Evolutionary conservation across 2,797 vertebrate genomes (phyloP), one percentile per base, ranked within the genome.

Genomic region (Otolemur crassicaudatus): DNA sequence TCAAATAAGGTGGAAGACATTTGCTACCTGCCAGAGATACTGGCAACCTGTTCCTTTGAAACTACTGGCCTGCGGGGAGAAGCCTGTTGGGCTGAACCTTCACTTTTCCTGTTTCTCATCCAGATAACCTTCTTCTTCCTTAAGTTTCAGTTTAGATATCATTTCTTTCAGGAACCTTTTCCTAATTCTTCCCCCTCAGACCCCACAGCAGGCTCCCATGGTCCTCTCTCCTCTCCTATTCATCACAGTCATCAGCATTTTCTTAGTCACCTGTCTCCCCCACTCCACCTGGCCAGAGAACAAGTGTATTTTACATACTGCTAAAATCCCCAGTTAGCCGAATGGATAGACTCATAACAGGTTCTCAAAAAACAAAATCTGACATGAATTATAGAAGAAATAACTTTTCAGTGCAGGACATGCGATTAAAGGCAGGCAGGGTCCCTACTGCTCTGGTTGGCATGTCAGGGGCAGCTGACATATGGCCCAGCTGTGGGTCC

Each of bases 21-120:
- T 94, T 96, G 58, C 95, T 83, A 79, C 92, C 93, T 97, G 95
- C 77, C 97, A 84, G 86, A 87, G 76, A 49, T 56, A 53, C 49
- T 81, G 81, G 63, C 86, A 49, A 86, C 89, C 72, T 37, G 22
- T 27, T 67, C 91, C 34, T 16, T 73, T 53, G 79, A 77, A 61
- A 93, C 97, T 86, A 49, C 73, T 75, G 67, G 84, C 91, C 76
- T 43, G 75, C 27, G 31, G n/a, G 81, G 53, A 96, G 65, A 34
- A 83, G 23, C 60, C 34, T 89, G 22, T 31, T 95, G 76, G 61
- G 9, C n/a, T 49, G 86, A 63, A 75, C 89, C 53, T 87, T 86
- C 46, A 25, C 7, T 23, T 60, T 29, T 58, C 19, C 43, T 65
- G 67, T 31, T 20, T 72, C n/a, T 27, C 43, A 22, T 5, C 1